Evolutionary conservation across 2,888 invertebrate genomes (phyloP), one percentile per base, ranked within the genome.

Genomic region (Arrhopalites spinosus): DNA sequence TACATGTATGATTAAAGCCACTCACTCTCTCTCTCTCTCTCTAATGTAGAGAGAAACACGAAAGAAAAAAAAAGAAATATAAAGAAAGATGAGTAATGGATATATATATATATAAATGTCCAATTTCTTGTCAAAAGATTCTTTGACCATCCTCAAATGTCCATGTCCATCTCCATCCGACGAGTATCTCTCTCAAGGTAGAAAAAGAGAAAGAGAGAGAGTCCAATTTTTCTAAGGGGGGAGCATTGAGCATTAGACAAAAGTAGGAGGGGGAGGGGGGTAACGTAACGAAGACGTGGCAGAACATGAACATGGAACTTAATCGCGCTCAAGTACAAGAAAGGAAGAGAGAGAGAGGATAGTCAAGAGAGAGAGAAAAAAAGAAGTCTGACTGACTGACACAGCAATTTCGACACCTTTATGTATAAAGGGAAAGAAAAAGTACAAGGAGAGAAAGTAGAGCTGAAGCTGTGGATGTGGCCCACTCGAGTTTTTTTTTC

Each of bases 361-460:
- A 13, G 27, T 27, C 27, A 63, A 17, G 27, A 63, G 27, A 27
- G 63, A 29, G 47, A 47, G 47, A n/a, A n/a, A 47, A 1, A 47
- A 63, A 29, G 43, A 20, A 13, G 67, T 43, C 43, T 43, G 67
- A 45, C 53, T 25, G 70, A 59, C 59, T 56, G 70, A 70, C 70
- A 70, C 70, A 36, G 70, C 70, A 70, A 70, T 70, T 70, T 70
- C 70, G 68, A 69, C 68, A 69, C 68, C 68, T 69, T 68, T 70
- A 67, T 67, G 45, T 36, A 56, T 70, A 29, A 1, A 67, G 23
- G 2, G 25, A 59, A 7, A 13, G 59, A 11, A 27, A 25, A 11
- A 1, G 23, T 8, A 15, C n/a, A 59, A 11, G 23, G 59, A 25
- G 15, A 27, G 20, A 15, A 20, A 20, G 15, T 15, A 50, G 3